phyloP scores from a whole-genome alignment of 2,113 vertebrate genomes.

The Laticauda colubrina region DNA sequence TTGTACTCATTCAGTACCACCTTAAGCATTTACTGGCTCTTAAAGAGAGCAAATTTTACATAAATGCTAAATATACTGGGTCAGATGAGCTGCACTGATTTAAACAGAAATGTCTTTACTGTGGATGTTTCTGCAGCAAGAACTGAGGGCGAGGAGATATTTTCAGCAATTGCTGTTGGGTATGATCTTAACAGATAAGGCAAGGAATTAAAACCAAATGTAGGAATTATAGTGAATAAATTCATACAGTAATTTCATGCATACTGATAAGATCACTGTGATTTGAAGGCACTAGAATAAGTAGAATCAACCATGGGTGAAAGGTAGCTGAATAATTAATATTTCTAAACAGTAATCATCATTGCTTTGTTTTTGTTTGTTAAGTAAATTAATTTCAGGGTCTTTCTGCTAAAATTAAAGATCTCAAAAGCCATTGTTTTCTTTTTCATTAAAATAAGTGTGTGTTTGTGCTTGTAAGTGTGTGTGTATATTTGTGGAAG shows the following conservation, averaged over 20 bases:
- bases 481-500: neutral
- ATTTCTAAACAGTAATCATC: neutral
- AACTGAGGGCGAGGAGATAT: neutral
- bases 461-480: neutral
- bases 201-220: neutral
- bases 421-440: neutral
- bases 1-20: neutral
- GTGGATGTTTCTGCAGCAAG: neutral
- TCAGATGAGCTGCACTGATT: neutral
- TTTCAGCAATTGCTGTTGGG: neutral
- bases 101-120: neutral
- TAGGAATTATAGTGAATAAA: neutral
- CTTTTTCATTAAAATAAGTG: neutral
- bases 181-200: neutral
- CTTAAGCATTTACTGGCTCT: neutral
- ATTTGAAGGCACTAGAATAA: neutral
- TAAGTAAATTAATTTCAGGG: neutral
- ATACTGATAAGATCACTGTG: neutral
- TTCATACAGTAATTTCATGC: neutral
- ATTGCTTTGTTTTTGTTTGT: neutral
- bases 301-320: neutral
- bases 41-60: neutral
- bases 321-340: slow-evolving; percentile 7
- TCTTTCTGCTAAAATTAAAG: neutral
- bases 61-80: neutral